Percentiles rank a stretch among this genome's conserved stretches.
phyloP scores from a whole-genome alignment of 2,797 vertebrate genomes.

The Acipenser oxyrinchus region DNA sequence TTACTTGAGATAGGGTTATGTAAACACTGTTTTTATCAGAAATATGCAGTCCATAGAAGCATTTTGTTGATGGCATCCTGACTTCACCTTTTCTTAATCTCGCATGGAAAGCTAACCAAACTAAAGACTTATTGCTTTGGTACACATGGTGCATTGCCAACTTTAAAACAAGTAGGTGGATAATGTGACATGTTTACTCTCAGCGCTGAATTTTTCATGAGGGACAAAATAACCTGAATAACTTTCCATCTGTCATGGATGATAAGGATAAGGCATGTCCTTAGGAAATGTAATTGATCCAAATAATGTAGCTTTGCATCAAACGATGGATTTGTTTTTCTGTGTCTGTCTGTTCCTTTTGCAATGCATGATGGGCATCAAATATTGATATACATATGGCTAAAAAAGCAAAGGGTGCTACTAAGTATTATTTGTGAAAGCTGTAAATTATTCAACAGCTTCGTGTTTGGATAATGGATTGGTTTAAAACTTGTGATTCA shows the following conservation, averaged over 20 bases:
- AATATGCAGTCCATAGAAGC: too few relatives aligned
- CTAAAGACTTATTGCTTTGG: conserved; percentile 8
- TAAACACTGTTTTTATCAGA: too few relatives aligned
- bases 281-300: conserved; percentile 59
- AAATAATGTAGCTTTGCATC: conserved; percentile 31
- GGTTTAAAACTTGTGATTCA: too few relatives aligned
- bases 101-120: neutral
- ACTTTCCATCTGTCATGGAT: conserved; percentile 98
- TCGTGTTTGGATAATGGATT: too few relatives aligned
- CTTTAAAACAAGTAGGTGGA: conserved; percentile 41
- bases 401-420: too few relatives aligned
- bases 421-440: too few relatives aligned
- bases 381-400: too few relatives aligned
- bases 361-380: too few relatives aligned
- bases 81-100: neutral
- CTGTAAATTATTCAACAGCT: too few relatives aligned
- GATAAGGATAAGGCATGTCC: conserved; percentile 64
- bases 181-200: conserved; percentile 71
- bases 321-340: conserved; percentile 50
- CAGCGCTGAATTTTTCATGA: conserved; percentile 91
- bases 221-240: conserved; percentile 76
- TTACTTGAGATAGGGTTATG: too few relatives aligned
- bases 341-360: too few relatives aligned
- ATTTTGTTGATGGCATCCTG: too few relatives aligned
- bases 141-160: conserved; percentile 28